These are phyloP conservation scores for Varecia variegata DNA, from an alignment of 2,797 vertebrate genomes.

Conservation along the genomic window DNA sequence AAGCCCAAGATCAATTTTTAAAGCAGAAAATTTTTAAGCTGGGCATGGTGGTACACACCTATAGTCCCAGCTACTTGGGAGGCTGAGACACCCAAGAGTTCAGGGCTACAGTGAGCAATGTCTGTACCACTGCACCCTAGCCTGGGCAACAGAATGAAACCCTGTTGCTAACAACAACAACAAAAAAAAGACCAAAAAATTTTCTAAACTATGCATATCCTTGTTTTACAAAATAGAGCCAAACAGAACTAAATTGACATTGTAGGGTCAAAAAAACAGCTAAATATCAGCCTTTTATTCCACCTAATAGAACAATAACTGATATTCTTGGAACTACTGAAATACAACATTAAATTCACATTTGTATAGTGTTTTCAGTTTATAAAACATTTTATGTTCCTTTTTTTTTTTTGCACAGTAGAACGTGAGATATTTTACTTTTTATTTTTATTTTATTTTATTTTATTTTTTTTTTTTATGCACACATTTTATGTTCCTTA, in stretches of 20 bases:
- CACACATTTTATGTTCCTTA: slow-evolving; percentile 8
- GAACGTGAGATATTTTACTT: no score
- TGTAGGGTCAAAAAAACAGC: not conserved
- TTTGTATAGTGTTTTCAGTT: not conserved
- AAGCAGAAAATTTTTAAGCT: not conserved
- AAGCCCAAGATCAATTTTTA: not conserved
- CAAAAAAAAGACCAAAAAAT: not conserved
- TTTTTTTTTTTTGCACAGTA: no score
- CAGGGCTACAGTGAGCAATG: not conserved
- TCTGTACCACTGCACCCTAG: not conserved
- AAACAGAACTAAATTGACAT: not conserved
- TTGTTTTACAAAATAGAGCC: slow-evolving; percentile 27
- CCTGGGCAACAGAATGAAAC: not conserved
- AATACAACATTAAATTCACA: slow-evolving; percentile 12
- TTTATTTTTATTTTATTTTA: no score
- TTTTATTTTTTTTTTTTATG: no score
- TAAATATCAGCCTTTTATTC: slow-evolving; percentile 4
- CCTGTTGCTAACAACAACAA: not conserved
- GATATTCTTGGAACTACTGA: not conserved
- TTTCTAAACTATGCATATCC: not conserved
- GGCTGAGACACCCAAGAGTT: not conserved
- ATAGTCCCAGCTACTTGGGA: not conserved
- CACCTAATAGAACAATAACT: not conserved
- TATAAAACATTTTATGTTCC: slow-evolving; percentile 17
- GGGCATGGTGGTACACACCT: not conserved